A percentile compares a stretch with the other conserved stretches of the same genome.
phyloP scores from a whole-genome alignment of 2,888 invertebrate species.

The Brachyptera risi region DNA sequence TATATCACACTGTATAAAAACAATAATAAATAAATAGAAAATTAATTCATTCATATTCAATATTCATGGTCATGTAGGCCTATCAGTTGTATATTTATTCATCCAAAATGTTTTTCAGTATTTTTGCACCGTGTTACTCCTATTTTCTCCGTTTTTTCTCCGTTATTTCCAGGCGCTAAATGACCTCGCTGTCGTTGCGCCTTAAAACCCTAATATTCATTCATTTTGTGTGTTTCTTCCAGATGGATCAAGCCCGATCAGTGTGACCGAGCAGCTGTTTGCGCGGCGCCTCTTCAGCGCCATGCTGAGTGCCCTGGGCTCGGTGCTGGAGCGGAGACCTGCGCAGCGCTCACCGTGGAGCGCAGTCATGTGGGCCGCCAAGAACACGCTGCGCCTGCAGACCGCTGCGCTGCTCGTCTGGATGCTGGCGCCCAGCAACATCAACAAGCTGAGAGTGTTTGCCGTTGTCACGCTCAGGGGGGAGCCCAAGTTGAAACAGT shows the following conservation, averaged over 20 bases:
- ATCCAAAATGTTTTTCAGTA: not conserved
- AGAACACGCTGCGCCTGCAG: conserved; percentile 44
- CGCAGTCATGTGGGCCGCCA: conserved; percentile 40
- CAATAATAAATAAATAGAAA: too few relatives aligned
- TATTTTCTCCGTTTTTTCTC: too few relatives aligned
- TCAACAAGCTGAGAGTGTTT: conserved; percentile 45
- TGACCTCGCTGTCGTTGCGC: too few relatives aligned
- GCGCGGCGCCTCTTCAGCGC: conserved; percentile 51
- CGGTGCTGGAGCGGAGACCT: conserved; percentile 41
- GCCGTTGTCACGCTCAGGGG: conserved; percentile 47
- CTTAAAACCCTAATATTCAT: too few relatives aligned
- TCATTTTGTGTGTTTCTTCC: not conserved
- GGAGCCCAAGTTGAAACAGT: conserved; percentile 46
- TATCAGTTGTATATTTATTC: too few relatives aligned
- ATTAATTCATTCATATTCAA: too few relatives aligned
- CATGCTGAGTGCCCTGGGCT: conserved; percentile 47
- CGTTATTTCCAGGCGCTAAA: not conserved
- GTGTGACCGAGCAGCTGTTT: conserved; percentile 43
- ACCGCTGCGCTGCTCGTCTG: conserved; percentile 48
- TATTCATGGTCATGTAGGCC: too few relatives aligned
- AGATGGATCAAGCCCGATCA: conserved; percentile 38
- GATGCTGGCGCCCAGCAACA: conserved; percentile 48
- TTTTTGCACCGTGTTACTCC: not conserved
- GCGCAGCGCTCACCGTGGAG: conserved; percentile 25
- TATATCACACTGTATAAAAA: too few relatives aligned